Conservation (phyloP, 1,140 invertebrate genomes). For the Lineus longissimus region DNA sequence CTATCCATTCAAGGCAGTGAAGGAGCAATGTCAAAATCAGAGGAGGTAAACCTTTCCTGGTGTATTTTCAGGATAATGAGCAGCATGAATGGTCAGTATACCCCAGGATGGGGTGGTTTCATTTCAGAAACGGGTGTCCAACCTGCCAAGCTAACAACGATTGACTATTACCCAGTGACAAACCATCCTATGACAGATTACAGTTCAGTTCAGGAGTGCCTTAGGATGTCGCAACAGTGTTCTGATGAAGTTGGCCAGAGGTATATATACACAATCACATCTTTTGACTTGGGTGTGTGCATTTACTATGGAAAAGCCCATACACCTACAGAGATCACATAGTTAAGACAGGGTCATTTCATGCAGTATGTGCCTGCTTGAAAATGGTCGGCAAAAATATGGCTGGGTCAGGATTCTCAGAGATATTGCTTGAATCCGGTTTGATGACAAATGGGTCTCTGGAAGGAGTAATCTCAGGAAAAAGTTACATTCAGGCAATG, state of each 20-base stretch:
- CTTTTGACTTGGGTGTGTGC: too few relatives aligned
- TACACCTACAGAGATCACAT: constrained; percentile 25
- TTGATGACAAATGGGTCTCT: constrained; percentile 16
- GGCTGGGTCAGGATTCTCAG: constrained; percentile 17
- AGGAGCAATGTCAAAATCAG: not conserved
- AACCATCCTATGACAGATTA: constrained; percentile 23
- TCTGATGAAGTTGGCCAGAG: too few relatives aligned
- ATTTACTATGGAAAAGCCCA: constrained; percentile 25
- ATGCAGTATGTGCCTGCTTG: constrained; percentile 22
- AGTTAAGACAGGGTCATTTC: constrained; percentile 22
- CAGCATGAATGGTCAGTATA: not conserved
- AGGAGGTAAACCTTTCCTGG: constrained; percentile 11
- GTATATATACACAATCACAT: too few relatives aligned
- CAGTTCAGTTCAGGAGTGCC: constrained; percentile 21
- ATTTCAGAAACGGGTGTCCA: constrained; percentile 14
- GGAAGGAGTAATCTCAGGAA: constrained; percentile 16
- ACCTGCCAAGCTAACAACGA: constrained; percentile 17
- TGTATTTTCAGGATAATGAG: constrained; percentile 4
- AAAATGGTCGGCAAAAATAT: constrained; percentile 29
- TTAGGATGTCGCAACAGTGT: not conserved
- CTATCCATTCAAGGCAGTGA: constrained; percentile 1
- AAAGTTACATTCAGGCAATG: constrained; percentile 20
- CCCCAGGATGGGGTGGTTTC: constrained; percentile 19
- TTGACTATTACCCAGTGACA: constrained; percentile 27
- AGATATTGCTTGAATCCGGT: constrained; percentile 19